Percentiles rank a stretch among this genome's conserved stretches.
These are phyloP conservation scores for Poecilia gillii DNA, from an alignment of 2,797 vertebrate genomes.

Conservation along the genomic window DNA sequence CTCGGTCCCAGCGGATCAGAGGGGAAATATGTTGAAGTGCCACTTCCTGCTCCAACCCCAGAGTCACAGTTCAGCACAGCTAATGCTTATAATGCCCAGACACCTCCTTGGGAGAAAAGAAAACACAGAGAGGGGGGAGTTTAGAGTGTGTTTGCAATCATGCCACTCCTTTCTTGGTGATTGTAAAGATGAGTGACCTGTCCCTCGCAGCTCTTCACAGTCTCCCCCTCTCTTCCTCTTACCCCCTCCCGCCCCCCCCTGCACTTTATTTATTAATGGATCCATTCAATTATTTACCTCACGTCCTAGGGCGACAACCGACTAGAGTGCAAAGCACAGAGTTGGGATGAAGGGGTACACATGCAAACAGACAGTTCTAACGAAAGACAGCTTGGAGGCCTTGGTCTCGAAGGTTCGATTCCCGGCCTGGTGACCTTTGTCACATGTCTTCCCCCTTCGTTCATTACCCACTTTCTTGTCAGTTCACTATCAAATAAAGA, in stretches of 20 bases:
- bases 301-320: constrained; percentile 71
- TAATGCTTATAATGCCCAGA: constrained; percentile 67
- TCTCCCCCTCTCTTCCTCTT: constrained; percentile 27
- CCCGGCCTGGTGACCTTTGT: too few relatives aligned
- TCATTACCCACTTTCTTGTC: too few relatives aligned
- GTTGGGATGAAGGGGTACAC: constrained; percentile 60
- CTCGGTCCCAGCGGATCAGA: constrained; percentile 60
- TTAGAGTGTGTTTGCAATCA: constrained; percentile 34
- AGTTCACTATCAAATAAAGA: too few relatives aligned
- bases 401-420: too few relatives aligned
- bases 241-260: constrained; percentile 22
- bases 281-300: constrained; percentile 82
- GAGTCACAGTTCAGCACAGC: constrained; percentile 57
- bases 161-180: constrained; percentile 62
- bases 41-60: constrained; percentile 64
- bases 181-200: constrained; percentile 76
- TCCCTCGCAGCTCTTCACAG: constrained; percentile 39
- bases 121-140: constrained; percentile 16
- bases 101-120: constrained; percentile 48
- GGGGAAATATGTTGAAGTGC: constrained; percentile 72
- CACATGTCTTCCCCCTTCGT: too few relatives aligned
- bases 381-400: constrained; percentile 2
- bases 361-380: constrained; percentile 32
- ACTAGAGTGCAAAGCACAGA: constrained; percentile 52
- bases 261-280: constrained; percentile 83